A percentile compares a stretch with the other conserved stretches of the same genome.
These are phyloP conservation scores for Psophia crepitans DNA, from an alignment of 2,113 vertebrate species.

Conservation along the genomic window DNA sequence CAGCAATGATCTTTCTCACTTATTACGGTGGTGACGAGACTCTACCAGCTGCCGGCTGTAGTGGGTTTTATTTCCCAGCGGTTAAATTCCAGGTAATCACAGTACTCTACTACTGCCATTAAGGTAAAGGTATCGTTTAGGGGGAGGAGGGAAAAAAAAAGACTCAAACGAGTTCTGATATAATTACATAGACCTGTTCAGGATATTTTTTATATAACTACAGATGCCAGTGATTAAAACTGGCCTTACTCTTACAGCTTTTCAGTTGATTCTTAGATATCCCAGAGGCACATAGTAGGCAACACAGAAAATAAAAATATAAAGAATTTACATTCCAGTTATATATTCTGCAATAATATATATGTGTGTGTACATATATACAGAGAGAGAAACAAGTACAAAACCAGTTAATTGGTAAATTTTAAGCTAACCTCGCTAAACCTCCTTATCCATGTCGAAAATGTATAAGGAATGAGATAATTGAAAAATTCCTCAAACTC, in stretches of 20 bases:
- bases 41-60: background rate
- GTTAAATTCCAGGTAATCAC: background rate
- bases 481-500: background rate
- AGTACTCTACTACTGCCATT: background rate
- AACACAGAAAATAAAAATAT: constrained; percentile 58
- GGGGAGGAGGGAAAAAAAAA: background rate
- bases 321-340: constrained; percentile 27
- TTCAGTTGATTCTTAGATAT: constrained; percentile 13
- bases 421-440: background rate
- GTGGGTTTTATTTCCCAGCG: constrained; percentile 6
- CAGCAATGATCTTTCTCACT: background rate
- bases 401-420: constrained; percentile 22
- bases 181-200: background rate
- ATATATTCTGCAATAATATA: constrained; percentile 16
- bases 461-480: background rate
- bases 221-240: background rate
- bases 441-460: background rate
- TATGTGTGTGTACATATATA: background rate
- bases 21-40: background rate
- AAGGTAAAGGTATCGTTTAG: background rate
- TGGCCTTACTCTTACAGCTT: constrained; percentile 18
- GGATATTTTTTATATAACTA: background rate
- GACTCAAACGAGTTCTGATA: background rate
- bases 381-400: constrained; percentile 1
- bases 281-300: constrained; percentile 42